phyloP scores from a whole-genome alignment of 2,888 invertebrate species.

The Proisotoma minuta region DNA sequence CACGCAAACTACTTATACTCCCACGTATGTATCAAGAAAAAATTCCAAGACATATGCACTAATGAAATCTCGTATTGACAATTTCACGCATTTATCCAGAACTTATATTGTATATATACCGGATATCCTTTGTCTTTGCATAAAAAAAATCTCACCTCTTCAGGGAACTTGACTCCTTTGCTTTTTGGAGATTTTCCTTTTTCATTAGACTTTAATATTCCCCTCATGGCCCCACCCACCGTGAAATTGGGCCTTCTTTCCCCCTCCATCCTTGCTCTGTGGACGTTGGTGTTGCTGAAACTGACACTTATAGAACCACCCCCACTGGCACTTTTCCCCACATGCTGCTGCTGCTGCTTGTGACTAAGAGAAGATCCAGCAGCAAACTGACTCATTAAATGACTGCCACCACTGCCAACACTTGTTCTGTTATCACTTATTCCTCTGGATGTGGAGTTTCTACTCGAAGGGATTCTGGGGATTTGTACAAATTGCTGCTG shows the following conservation, averaged over 20 bases:
- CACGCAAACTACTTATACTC: too few species aligned
- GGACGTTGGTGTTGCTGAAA: neutral
- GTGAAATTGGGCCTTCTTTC: constrained; percentile 20
- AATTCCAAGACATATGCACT: too few species aligned
- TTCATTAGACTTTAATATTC: constrained; percentile 41
- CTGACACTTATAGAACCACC: constrained; percentile 15
- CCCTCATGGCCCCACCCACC: constrained; percentile 18
- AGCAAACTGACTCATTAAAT: neutral
- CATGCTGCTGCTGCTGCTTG: neutral
- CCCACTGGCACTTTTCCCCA: constrained; percentile 7
- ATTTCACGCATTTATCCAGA: too few species aligned
- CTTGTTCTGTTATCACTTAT: constrained; percentile 4
- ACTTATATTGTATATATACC: too few species aligned
- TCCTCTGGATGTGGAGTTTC: neutral
- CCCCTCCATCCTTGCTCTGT: too few species aligned
- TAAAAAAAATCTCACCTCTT: constrained; percentile 45
- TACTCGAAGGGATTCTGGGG: neutral
- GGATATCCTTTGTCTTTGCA: too few species aligned
- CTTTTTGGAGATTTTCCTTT: constrained; percentile 11
- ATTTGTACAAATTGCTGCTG: constrained; percentile 10
- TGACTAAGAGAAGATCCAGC: neutral
- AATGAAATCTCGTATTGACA: too few species aligned
- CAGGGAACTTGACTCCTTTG: constrained; percentile 44
- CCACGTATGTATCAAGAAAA: too few species aligned
- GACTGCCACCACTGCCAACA: neutral